A percentile compares a stretch with the other conserved stretches of the same genome.
These are phyloP conservation scores for Euura saliciscinereae DNA, from an alignment of 1,140 invertebrate genomes.

Conservation along the genomic window DNA sequence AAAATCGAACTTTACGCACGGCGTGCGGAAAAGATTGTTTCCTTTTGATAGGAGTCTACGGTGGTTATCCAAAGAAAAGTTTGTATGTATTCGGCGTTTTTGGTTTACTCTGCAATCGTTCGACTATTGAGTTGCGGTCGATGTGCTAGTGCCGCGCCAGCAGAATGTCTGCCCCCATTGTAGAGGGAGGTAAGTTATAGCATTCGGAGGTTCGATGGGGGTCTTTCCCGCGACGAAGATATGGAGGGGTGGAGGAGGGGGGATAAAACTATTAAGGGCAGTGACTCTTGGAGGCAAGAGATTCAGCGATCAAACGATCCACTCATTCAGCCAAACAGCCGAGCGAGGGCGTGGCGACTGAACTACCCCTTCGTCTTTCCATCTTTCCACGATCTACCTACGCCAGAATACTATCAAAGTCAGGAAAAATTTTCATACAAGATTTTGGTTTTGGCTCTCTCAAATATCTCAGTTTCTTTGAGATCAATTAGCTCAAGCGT, in stretches of 20 bases:
- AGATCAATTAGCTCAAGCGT: too few species aligned
- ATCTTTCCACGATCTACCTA: background rate
- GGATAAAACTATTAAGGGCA: constrained; percentile 9
- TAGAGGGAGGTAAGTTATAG: constrained; percentile 14
- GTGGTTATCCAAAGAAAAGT: constrained; percentile 1
- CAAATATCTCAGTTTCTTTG: background rate
- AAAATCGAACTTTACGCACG: too few species aligned
- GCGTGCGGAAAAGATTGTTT: too few species aligned
- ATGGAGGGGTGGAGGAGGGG: background rate
- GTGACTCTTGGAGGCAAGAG: background rate
- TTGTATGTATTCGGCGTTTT: background rate
- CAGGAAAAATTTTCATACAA: background rate
- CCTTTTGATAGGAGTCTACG: background rate
- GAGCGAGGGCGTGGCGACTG: constrained; percentile 1
- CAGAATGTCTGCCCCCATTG: constrained; percentile 8
- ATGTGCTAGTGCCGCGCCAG: constrained; percentile 4
- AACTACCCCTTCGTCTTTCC: constrained; percentile 4
- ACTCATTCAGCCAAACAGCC: constrained; percentile 2
- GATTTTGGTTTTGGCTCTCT: background rate
- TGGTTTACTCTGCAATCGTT: background rate
- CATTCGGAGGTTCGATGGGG: background rate
- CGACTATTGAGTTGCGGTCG: constrained; percentile 10
- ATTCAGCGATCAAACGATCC: background rate
- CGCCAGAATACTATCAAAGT: background rate
- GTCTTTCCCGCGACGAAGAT: too few species aligned